Evolutionary conservation across 1,140 invertebrate species (phyloP).

Genomic region (Babylonia areolata): DNA sequence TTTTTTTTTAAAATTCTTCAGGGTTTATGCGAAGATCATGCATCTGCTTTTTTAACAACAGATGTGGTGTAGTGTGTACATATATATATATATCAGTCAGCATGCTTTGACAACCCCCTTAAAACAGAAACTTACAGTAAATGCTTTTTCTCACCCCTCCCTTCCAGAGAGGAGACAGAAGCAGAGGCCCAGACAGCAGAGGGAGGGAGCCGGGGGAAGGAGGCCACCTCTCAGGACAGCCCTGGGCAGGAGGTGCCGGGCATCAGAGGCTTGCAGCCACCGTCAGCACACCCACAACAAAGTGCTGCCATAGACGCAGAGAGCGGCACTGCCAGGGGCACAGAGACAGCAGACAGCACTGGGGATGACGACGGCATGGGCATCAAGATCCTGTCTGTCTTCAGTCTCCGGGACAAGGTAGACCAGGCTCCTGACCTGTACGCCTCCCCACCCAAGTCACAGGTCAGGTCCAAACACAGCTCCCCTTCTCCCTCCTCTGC

Average conservation of each 20-base stretch:
- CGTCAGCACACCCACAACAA: background rate
- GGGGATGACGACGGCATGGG: constrained; percentile 55
- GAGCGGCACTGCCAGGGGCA: background rate
- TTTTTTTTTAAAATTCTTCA: no score
- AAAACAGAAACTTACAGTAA: no score
- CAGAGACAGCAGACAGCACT: background rate
- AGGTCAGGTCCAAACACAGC: background rate
- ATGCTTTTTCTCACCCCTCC: background rate
- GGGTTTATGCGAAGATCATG: no score
- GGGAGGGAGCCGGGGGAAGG: no score
- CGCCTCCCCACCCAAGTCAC: background rate
- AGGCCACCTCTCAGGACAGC: background rate
- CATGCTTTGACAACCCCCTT: no score
- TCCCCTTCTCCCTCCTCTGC: background rate
- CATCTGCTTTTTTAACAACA: no score
- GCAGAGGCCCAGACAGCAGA: background rate
- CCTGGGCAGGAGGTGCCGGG: background rate
- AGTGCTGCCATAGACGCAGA: background rate
- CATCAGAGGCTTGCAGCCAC: background rate
- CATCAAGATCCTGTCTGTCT: constrained; percentile 66
- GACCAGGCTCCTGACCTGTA: background rate
- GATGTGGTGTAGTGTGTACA: no score
- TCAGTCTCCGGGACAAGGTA: constrained; percentile 59
- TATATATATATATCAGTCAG: no score
- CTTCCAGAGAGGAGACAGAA: background rate